Conservation (phyloP, 2,888 invertebrate genomes). For the Cerastoderma edule region DNA sequence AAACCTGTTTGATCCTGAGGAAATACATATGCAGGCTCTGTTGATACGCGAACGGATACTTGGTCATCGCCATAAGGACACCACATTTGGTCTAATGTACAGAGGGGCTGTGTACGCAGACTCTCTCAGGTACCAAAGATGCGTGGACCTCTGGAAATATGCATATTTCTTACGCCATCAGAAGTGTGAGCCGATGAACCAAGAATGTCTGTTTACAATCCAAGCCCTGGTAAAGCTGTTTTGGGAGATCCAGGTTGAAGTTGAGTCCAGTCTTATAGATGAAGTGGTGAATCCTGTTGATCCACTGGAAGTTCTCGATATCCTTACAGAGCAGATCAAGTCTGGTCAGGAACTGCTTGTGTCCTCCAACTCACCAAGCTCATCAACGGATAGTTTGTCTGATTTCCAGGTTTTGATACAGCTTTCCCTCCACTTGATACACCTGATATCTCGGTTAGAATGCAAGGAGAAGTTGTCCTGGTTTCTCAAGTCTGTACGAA, state of each 20-base stretch:
- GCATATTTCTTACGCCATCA: conserved; percentile 91
- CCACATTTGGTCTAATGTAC: conserved; percentile 87
- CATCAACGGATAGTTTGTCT: conserved; percentile 12
- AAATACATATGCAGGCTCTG: conserved; percentile 89
- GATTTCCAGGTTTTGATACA: conserved; percentile 88
- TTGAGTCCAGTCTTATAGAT: conserved; percentile 76
- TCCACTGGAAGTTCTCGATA: conserved; percentile 88
- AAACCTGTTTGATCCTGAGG: conserved; percentile 66
- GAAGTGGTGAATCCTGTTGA: conserved; percentile 87
- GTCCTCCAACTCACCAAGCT: neutral
- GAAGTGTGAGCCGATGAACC: conserved; percentile 89
- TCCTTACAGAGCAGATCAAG: conserved; percentile 86
- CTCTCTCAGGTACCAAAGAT: conserved; percentile 89
- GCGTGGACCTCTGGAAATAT: conserved; percentile 94
- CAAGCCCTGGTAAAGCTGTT: conserved; percentile 93
- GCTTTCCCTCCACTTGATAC: conserved; percentile 76
- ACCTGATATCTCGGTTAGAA: conserved; percentile 67
- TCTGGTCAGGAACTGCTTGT: conserved; percentile 32
- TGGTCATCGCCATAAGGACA: conserved; percentile 93
- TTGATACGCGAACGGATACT: conserved; percentile 94
- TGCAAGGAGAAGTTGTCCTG: conserved; percentile 45
- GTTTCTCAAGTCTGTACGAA: conserved; percentile 85
- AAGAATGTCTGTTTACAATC: conserved; percentile 93
- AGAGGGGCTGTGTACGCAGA: conserved; percentile 87
- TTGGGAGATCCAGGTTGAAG: conserved; percentile 85